These are phyloP conservation scores for Potamarius usumacintae DNA, from an alignment of 2,113 vertebrate genomes.

Conservation along the genomic window DNA sequence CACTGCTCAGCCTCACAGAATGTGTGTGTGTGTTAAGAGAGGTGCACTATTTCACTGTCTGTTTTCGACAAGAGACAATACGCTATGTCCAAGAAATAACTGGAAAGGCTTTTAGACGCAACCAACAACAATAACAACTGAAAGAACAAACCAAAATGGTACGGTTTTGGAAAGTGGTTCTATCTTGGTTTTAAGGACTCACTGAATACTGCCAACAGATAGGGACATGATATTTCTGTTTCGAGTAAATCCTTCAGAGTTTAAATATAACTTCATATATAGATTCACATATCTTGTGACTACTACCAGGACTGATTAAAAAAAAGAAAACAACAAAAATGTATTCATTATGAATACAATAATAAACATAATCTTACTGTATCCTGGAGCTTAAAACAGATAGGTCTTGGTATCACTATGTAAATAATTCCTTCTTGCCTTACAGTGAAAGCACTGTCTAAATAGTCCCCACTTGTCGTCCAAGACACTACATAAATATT, in stretches of 20 bases:
- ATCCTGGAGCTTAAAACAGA: constrained; percentile 1
- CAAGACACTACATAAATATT: constrained; percentile 39
- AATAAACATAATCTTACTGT: constrained; percentile 16
- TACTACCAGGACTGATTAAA: neutral
- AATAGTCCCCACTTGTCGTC: constrained; percentile 24
- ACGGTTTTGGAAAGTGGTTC: neutral
- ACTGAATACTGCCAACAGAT: neutral
- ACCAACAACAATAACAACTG: constrained; percentile 41
- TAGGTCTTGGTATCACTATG: neutral
- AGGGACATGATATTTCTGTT: neutral
- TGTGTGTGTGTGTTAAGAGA: constrained; percentile 31
- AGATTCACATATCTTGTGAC: neutral
- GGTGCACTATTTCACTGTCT: constrained; percentile 48
- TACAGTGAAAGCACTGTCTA: constrained; percentile 29
- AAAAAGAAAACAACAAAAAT: neutral
- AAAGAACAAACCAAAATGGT: constrained; percentile 27
- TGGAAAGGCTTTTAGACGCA: constrained; percentile 30
- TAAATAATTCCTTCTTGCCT: constrained; percentile 26
- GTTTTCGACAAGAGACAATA: constrained; percentile 41
- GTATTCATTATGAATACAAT: constrained; percentile 35
- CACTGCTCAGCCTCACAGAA: constrained; percentile 48
- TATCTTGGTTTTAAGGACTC: neutral
- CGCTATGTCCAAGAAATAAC: constrained; percentile 28
- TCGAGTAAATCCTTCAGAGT: neutral
- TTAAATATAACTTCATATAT: neutral